Conservation (phyloP, 2,888 invertebrate genomes). For the Rhimphoctona megacephalus region DNA sequence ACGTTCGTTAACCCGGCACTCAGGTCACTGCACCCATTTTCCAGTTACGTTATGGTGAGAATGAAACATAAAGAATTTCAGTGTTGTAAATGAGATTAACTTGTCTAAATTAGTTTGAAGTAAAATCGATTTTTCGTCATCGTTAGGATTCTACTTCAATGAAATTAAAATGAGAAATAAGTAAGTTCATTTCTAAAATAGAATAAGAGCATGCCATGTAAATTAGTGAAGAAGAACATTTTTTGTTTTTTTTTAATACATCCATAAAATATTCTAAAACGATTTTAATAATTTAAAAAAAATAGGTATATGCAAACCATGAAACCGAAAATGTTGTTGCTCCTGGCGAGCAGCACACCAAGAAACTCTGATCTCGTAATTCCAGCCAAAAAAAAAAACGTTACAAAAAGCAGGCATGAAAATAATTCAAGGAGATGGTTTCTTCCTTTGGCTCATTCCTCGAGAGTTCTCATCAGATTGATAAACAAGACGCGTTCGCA, state of each 20-base stretch:
- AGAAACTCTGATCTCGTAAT: conserved; percentile 23
- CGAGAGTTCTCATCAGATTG: conserved; percentile 73
- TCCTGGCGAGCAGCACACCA: neutral
- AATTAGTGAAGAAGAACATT: neutral
- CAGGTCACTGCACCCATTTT: neutral
- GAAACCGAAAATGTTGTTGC: neutral
- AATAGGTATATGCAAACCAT: neutral
- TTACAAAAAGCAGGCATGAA: neutral
- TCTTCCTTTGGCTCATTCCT: conserved; percentile 26
- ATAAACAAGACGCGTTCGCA: conserved; percentile 79
- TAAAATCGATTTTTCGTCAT: neutral
- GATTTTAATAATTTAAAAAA: neutral
- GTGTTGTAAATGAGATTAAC: neutral
- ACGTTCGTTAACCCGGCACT: conserved; percentile 1
- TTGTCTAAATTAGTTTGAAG: neutral
- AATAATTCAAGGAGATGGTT: conserved; percentile 18
- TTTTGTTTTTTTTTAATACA: neutral
- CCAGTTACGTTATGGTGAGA: neutral
- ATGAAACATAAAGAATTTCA: neutral
- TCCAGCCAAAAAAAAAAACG: conserved; percentile 17
- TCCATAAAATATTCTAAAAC: neutral
- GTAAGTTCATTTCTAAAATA: neutral
- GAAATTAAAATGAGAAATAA: no score
- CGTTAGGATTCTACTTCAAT: neutral
- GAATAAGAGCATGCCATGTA: neutral